These are phyloP conservation scores for Nannospalax galili DNA, from an alignment of 2,113 vertebrate genomes.

Conservation along the genomic window DNA sequence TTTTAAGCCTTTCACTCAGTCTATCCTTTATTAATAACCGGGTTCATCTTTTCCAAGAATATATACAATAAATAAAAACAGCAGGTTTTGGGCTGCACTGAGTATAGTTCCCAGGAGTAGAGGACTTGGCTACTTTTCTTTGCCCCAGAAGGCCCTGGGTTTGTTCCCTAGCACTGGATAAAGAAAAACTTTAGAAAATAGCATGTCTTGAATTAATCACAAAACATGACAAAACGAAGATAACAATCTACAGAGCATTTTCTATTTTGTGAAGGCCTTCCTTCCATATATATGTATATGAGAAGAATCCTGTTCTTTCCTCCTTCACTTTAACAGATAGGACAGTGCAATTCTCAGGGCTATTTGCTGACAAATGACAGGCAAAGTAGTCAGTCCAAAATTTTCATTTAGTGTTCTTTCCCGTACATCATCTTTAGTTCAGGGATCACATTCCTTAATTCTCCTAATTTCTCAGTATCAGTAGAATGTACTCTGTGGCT, in stretches of 20 bases:
- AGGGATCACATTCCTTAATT: background rate
- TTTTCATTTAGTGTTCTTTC: constrained; percentile 33
- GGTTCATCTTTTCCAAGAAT: constrained; percentile 48
- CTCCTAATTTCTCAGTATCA: constrained; percentile 29
- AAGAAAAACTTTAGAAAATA: background rate
- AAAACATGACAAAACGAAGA: constrained; percentile 49
- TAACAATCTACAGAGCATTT: constrained; percentile 8
- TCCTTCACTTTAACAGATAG: background rate
- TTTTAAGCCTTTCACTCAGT: constrained; percentile 23
- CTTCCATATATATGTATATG: background rate
- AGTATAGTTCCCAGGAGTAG: too few relatives aligned
- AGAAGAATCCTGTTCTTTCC: background rate
- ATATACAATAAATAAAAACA: constrained; percentile 37
- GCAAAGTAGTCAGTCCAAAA: background rate
- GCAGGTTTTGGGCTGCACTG: background rate
- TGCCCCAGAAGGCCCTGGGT: background rate
- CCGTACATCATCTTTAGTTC: background rate
- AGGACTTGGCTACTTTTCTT: background rate
- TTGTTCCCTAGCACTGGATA: background rate
- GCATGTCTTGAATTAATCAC: background rate
- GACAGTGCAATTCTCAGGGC: background rate
- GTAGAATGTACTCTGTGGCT: background rate
- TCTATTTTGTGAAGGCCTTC: constrained; percentile 18
- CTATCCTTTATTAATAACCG: constrained; percentile 27
- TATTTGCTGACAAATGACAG: background rate